Percentiles rank a stretch among this genome's conserved stretches.
Conservation (phyloP, 2,113 vertebrate genomes). For the Gulo gulo region DNA sequence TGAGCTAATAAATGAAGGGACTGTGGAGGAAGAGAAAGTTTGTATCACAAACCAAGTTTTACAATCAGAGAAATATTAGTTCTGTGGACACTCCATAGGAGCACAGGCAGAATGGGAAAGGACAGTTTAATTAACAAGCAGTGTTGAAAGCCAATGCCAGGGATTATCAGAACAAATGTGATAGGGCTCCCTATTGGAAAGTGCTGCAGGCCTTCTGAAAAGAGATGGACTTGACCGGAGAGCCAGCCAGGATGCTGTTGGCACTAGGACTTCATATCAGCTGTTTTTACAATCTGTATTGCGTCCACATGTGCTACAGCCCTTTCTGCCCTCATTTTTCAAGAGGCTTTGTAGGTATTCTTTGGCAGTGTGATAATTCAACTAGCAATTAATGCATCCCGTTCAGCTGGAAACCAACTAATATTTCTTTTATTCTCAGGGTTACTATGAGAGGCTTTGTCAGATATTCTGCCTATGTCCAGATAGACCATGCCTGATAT, state of each 20-base stretch:
- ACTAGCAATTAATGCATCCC: background rate
- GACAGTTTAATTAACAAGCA: background rate
- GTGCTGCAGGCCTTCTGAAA: background rate
- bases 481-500: background rate
- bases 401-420: background rate
- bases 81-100: background rate
- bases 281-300: background rate
- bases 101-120: background rate
- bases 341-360: background rate
- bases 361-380: background rate
- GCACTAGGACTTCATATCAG: background rate
- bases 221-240: background rate
- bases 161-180: background rate
- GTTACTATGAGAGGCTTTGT: background rate
- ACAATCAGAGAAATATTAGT: background rate
- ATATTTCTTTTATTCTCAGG: background rate
- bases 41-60: background rate
- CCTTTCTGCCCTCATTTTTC: background rate
- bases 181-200: background rate
- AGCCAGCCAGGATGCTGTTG: background rate
- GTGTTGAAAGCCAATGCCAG: background rate
- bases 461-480: background rate
- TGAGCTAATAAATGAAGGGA: background rate
- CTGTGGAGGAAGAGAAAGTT: background rate
- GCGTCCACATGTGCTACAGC: background rate